phyloP scores from a whole-genome alignment of 1,140 invertebrate genomes.

The Radopholus similis region DNA sequence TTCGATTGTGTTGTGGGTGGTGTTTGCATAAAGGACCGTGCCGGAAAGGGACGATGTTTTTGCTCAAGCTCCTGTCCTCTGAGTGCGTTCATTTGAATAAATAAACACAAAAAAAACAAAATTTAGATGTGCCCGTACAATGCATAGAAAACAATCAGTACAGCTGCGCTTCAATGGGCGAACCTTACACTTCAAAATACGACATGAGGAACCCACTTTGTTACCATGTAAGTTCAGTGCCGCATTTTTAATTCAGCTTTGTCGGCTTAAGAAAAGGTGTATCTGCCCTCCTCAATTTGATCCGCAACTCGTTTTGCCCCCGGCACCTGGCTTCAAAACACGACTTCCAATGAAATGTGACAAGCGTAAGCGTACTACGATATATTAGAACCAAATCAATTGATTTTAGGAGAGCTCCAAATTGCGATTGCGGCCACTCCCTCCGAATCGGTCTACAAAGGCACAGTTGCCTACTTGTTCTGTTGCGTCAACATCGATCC shows the following conservation, averaged over 20 bases:
- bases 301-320: conserved; percentile 21
- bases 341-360: conserved; percentile 57
- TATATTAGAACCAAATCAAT: conserved; percentile 11
- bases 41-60: conserved; percentile 44
- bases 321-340: conserved; percentile 36
- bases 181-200: conserved; percentile 42
- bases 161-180: conserved; percentile 50
- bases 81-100: conserved; percentile 28
- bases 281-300: conserved; percentile 56
- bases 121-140: conserved; percentile 43
- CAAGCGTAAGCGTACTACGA: conserved; percentile 36
- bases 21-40: conserved; percentile 43
- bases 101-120: too few relatives aligned
- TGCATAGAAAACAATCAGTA: conserved; percentile 28
- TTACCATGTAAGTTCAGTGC: conserved; percentile 34
- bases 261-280: conserved; percentile 28
- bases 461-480: conserved; percentile 45
- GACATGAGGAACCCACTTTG: conserved; percentile 42
- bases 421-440: conserved; percentile 43
- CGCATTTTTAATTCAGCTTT: conserved; percentile 27
- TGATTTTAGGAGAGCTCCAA: conserved; percentile 46
- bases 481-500: conserved; percentile 58
- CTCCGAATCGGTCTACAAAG: conserved; percentile 42
- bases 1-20: conserved; percentile 50
- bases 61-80: conserved; percentile 53